Percentiles rank a stretch among this genome's conserved stretches.
Evolutionary conservation across 1,140 invertebrate species (phyloP).

Genomic region (Cydia amplana): DNA sequence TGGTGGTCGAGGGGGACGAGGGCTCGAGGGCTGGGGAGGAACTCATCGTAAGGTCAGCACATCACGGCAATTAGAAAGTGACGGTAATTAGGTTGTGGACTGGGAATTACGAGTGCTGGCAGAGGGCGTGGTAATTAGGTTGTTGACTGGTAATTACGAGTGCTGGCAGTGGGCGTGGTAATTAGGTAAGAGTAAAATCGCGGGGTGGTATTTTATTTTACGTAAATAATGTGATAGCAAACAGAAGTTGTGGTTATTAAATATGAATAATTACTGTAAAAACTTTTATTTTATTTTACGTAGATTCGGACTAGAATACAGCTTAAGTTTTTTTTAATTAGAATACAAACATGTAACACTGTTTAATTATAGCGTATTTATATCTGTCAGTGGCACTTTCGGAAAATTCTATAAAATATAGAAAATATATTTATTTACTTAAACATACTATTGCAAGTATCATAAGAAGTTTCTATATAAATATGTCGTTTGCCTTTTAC

Average conservation of each 20-base stretch:
- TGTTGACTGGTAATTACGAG: neutral
- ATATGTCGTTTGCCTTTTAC: constrained; percentile 3
- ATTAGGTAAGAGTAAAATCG: neutral
- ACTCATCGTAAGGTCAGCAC: constrained; percentile 61
- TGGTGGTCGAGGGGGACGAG: constrained; percentile 56
- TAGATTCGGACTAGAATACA: neutral
- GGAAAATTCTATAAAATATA: constrained; percentile 26
- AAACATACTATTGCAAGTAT: constrained; percentile 25
- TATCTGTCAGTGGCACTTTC: constrained; percentile 1
- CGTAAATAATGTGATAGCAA: neutral
- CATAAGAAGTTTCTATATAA: constrained; percentile 30
- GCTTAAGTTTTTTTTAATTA: neutral
- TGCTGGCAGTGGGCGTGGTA: neutral
- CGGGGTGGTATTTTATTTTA: too few relatives aligned
- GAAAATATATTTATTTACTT: constrained; percentile 28
- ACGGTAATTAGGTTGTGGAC: neutral
- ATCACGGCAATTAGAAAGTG: constrained; percentile 43
- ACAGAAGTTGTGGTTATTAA: neutral
- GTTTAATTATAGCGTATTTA: neutral
- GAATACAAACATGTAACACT: neutral
- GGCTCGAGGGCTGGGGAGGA: constrained; percentile 68
- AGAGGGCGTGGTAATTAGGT: neutral
- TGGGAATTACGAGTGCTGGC: too few relatives aligned
- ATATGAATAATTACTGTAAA: neutral
- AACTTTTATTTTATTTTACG: neutral